Evolutionary conservation across 92 coral and sea anemone genomes (phyloP).

Genomic region (Actinernus sp.): DNA sequence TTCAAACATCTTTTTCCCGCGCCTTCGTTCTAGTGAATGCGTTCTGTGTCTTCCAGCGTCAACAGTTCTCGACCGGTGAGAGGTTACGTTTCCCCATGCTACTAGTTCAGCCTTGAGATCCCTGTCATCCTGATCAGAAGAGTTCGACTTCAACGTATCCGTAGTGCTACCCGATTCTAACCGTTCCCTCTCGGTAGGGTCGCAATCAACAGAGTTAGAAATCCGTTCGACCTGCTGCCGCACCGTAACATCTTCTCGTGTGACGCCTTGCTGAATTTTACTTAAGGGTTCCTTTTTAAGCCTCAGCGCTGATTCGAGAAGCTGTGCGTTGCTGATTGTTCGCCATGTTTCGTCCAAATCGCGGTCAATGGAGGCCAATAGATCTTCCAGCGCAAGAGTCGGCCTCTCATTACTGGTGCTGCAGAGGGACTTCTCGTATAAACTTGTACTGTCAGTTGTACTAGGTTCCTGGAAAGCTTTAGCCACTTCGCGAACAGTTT

Average conservation of each 20-base stretch:
- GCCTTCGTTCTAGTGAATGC: slow-evolving; percentile 32
- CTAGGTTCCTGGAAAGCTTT: slow-evolving; percentile 66
- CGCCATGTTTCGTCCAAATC: slow-evolving; percentile 89
- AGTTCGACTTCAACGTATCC: background rate
- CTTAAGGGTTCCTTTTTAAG: slow-evolving; percentile 3
- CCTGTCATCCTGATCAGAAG: slow-evolving; percentile 25
- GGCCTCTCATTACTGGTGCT: slow-evolving; percentile 15
- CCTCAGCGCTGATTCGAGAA: slow-evolving; percentile 73
- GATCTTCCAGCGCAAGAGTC: slow-evolving; percentile 69
- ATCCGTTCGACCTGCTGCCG: too few species aligned
- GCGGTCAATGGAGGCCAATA: slow-evolving; percentile 84
- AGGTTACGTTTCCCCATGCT: slow-evolving; percentile 10
- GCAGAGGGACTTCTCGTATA: slow-evolving; percentile 14
- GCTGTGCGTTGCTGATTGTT: slow-evolving; percentile 82
- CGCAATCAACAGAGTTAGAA: too few species aligned
- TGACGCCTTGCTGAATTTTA: too few species aligned
- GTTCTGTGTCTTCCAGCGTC: slow-evolving; percentile 16
- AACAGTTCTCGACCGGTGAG: background rate
- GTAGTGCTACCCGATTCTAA: too few species aligned
- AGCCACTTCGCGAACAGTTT: slow-evolving; percentile 81
- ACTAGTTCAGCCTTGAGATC: slow-evolving; percentile 46
- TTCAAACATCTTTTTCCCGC: slow-evolving; percentile 36
- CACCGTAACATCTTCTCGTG: too few species aligned
- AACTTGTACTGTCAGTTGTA: slow-evolving; percentile 12
- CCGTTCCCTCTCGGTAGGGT: too few species aligned